A percentile compares a stretch with the other conserved stretches of the same genome.
Conservation (phyloP, 2,888 invertebrate genomes). For the Cremastinae sp. region DNA sequence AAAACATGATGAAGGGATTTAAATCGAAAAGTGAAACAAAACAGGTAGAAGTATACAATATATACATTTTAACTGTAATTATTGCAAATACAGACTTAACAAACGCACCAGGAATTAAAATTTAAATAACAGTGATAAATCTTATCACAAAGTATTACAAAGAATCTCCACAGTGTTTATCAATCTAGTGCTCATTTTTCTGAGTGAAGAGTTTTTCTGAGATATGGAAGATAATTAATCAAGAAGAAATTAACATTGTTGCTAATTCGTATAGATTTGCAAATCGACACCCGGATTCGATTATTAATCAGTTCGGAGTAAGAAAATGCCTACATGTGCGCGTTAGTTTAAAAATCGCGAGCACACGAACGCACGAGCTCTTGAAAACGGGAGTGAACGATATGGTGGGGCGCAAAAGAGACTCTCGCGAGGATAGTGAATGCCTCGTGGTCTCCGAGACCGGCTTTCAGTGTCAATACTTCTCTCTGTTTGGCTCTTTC, state of each 20-base stretch:
- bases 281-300: neutral
- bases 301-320: conserved; percentile 30
- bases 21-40: no score
- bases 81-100: no score
- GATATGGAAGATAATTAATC: no score
- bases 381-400: neutral
- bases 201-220: no score
- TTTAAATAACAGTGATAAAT: no score
- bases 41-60: no score
- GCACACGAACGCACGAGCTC: neutral
- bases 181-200: no score
- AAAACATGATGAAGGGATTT: no score
- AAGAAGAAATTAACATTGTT: neutral
- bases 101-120: no score
- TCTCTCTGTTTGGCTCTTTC: conserved; percentile 64
- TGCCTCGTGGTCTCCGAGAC: conserved; percentile 68
- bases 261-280: neutral
- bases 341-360: conserved; percentile 33
- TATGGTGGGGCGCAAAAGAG: conserved; percentile 67
- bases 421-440: conserved; percentile 64
- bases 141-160: no score
- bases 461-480: conserved; percentile 71
- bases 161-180: no score
- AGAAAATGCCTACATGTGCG: conserved; percentile 37
- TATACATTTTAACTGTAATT: no score